Percentiles rank a stretch among this genome's conserved stretches.
phyloP scores from a whole-genome alignment of 2,797 vertebrate species.

The Pygocentrus nattereri region DNA sequence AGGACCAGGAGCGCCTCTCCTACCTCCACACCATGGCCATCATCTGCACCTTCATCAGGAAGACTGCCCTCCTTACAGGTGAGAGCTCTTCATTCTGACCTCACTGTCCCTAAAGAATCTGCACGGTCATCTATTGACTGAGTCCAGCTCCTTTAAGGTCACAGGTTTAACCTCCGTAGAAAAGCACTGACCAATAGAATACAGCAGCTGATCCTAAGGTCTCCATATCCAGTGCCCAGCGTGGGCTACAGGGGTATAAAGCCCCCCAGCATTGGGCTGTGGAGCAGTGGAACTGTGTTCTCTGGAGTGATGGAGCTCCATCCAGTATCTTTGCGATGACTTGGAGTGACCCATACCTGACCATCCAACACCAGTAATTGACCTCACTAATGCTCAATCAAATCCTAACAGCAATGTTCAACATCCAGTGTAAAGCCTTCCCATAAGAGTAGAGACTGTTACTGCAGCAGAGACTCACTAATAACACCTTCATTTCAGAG shows the following conservation, averaged over 20 bases:
- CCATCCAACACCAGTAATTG: neutral
- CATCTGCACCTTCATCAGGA: conserved; percentile 82
- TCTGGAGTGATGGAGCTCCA: too few relatives aligned
- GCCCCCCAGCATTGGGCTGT: neutral
- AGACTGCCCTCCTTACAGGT: conserved; percentile 74
- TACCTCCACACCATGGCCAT: conserved; percentile 90
- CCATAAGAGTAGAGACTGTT: too few relatives aligned
- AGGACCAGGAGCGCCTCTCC: conserved; percentile 85
- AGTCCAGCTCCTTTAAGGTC: neutral
- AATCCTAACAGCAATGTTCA: neutral
- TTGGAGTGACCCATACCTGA: too few relatives aligned
- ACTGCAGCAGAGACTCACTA: too few relatives aligned
- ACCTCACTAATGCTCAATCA: neutral
- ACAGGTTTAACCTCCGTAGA: neutral
- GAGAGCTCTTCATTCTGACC: conserved; percentile 29
- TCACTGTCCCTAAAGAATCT: neutral
- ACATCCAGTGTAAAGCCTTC: too few relatives aligned
- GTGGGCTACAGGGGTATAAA: neutral
- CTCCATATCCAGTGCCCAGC: too few relatives aligned
- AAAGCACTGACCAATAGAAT: neutral
- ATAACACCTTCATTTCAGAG: too few relatives aligned
- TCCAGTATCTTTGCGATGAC: too few relatives aligned
- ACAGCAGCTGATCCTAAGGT: neutral
- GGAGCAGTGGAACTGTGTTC: too few relatives aligned
- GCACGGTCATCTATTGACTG: neutral